Conservation (phyloP, 2,113 vertebrate species). For the Capra hircus region DNA sequence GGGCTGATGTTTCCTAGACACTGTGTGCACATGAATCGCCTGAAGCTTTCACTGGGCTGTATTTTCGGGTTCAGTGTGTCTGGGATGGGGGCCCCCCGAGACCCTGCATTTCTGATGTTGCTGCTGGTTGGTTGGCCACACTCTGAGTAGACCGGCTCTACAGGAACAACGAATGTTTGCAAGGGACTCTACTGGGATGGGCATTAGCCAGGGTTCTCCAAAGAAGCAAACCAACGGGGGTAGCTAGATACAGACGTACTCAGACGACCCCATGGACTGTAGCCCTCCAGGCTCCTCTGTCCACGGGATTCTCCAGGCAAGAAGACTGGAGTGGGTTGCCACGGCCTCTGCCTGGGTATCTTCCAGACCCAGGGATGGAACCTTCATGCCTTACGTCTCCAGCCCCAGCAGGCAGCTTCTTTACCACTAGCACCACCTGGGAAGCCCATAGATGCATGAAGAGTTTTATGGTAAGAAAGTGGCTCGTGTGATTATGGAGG, state of each 20-base stretch:
- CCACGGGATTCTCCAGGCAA: background rate
- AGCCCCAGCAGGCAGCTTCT: background rate
- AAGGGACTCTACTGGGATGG: background rate
- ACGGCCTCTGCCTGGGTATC: background rate
- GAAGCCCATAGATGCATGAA: background rate
- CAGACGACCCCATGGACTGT: background rate
- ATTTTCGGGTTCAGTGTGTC: background rate
- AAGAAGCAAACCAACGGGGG: background rate
- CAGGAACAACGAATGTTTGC: background rate
- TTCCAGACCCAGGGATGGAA: background rate
- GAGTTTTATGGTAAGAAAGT: background rate
- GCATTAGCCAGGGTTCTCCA: background rate
- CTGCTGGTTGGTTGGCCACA: fast-evolving
- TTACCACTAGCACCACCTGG: background rate
- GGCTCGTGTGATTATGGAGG: too few species aligned
- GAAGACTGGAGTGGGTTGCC: background rate
- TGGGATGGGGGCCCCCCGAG: fast-evolving
- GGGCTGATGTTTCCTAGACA: background rate
- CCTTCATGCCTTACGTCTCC: background rate
- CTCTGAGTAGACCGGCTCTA: background rate
- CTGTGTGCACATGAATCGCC: background rate
- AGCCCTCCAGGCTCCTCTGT: background rate
- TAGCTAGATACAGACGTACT: fast-evolving
- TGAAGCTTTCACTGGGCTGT: too few species aligned
- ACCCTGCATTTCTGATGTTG: background rate